Evolutionary conservation across 1,140 invertebrate species (phyloP).

Genomic region (Heliconius eleuchia): DNA sequence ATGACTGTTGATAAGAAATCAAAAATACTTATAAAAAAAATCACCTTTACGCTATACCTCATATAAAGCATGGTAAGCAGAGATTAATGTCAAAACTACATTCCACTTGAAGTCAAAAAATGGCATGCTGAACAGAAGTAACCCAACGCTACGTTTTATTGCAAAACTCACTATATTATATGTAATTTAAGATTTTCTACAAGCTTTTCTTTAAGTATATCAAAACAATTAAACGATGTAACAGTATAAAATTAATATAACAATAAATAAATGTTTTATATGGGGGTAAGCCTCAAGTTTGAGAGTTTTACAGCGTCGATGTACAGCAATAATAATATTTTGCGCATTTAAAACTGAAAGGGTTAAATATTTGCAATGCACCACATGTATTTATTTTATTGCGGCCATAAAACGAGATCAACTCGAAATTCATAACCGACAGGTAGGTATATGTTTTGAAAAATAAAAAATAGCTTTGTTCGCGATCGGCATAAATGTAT

Average conservation of each 20-base stretch:
- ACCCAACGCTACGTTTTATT: too few relatives aligned
- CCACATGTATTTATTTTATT: conserved; percentile 54
- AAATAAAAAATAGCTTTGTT: conserved; percentile 48
- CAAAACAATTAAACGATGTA: not conserved
- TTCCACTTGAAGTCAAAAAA: too few relatives aligned
- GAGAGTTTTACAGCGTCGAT: conserved; percentile 14
- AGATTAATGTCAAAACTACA: too few relatives aligned
- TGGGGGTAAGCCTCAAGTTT: not conserved
- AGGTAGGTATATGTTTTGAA: conserved; percentile 45
- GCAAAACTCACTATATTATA: too few relatives aligned
- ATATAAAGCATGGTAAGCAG: too few relatives aligned
- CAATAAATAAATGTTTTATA: conserved; percentile 8
- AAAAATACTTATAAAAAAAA: too few relatives aligned
- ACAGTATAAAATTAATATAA: conserved; percentile 4
- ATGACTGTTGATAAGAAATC: too few relatives aligned
- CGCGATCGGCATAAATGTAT: conserved; percentile 48
- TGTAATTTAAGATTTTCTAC: too few relatives aligned
- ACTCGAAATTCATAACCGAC: conserved; percentile 58
- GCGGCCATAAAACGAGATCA: conserved; percentile 54
- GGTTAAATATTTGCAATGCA: conserved; percentile 43
- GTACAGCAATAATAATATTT: conserved; percentile 27
- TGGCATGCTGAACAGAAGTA: too few relatives aligned
- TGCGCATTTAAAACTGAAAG: conserved; percentile 29
- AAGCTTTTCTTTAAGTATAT: too few relatives aligned
- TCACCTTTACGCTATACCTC: too few relatives aligned